Evolutionary conservation across 2,888 invertebrate species (phyloP), one percentile per base, ranked within the genome.

Genomic region (Seira ritae): DNA sequence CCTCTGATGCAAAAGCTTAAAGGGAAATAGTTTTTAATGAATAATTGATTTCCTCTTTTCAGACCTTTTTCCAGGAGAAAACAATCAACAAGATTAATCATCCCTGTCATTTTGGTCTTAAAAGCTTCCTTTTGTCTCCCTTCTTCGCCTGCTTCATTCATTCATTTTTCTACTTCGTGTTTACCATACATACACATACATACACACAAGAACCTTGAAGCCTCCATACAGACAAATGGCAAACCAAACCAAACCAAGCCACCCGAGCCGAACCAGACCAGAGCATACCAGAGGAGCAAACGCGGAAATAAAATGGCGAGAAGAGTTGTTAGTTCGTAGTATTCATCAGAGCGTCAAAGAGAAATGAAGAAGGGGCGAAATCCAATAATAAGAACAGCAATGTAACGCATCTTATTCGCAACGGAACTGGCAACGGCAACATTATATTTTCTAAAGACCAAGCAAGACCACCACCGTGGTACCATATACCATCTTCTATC

Each of bases 61-160:
- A 83, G 65, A 24, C 80, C 66, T 75, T 69, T 73, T 70, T 75
- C 62, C 66, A 50, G 37, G 50, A 69, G 69, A 85, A 85, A 85
- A 82, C 85, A 85, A 85, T 85, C 83, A 85, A 83, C 79, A 80
- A 83, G 85, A 85, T 85, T 85, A 85, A 85, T 85, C 85, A 85
- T 83, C 60, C 76, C 77, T 85, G 85, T 85, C 85, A 83, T 83
- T 83, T 75, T 42, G 77, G 80, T 75, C 80, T 80, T 80, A 80
- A 80, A 80, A 80, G 75, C 80, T 80, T 80, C 80, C 74, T 80
- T 70, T 75, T 60, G 74, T 78, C 71, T 80, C 22, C 55, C 60
- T 42, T 68, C 60, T 42, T 68, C 20, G 20, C 73, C 66, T 66
- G 50, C 50, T 24, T 66, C 67, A 72, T 71, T 78, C 78, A 60